Conservation (phyloP, 2,888 invertebrate genomes). For the Clunio marinus region DNA sequence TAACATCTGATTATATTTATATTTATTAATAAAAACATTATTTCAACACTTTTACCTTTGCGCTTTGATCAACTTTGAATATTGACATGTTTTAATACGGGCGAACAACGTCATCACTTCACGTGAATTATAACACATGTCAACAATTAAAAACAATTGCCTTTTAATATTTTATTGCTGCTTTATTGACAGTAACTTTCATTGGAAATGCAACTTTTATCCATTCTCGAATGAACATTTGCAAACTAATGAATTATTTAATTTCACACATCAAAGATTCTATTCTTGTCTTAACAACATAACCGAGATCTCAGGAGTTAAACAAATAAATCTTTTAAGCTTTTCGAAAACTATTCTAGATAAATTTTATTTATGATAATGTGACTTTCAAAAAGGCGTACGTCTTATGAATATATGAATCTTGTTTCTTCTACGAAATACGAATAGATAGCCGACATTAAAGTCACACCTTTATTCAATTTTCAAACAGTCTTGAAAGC, state of each 20-base stretch:
- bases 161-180: neutral
- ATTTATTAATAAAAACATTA: conserved; percentile 21
- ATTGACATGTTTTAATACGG: neutral
- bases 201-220: no score
- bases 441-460: conserved; percentile 11
- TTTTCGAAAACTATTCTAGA: neutral
- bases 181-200: no score
- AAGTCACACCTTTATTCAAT: conserved; percentile 30
- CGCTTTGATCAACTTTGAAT: no score
- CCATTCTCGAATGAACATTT: no score
- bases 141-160: neutral
- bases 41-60: no score
- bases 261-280: no score
- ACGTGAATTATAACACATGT: neutral
- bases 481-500: neutral
- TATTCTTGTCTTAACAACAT: no score
- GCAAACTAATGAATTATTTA: no score
- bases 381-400: neutral
- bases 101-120: no score
- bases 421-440: no score
- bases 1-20: conserved; percentile 20
- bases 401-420: neutral
- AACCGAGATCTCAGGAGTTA: no score
- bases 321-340: no score
- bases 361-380: neutral